Base-by-base conservation (phyloP, 2,888 invertebrate species). In the Eupithecia abbreviata region DNA sequence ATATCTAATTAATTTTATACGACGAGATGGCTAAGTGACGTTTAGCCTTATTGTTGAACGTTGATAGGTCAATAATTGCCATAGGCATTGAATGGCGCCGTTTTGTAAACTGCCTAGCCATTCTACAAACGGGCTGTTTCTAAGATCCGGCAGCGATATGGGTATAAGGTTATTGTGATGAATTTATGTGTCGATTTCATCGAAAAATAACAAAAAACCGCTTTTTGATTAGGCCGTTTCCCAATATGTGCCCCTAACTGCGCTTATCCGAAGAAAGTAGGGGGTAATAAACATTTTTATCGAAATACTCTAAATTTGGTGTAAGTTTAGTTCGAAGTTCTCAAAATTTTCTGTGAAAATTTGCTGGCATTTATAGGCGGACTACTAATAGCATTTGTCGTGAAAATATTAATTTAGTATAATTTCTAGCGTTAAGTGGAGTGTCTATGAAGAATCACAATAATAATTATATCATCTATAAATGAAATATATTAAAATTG, bases 401-500 rank as follows among this genome's bases (percentile, higher is more conserved):
- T 76, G 49, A 62, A 72, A 65, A 58, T 49, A 74, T n/a, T 49
- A 62, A 55, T 65, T 71, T 75, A 77, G 78, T 66, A 74, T 78
- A 77, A 77, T 78, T 76, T 69, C 49, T 79, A 75, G 62, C 58
- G 58, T 75, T 76, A 76, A 76, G 72, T 73, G 74, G 74, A 76
- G 77, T 73, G 73, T 79, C 73, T 79, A 82, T 71, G 79, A 84
- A 82, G 79, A 82, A 88, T 90, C 88, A 89, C 87, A 88, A 88
- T 82, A 82, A 82, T 87, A 86, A 86, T 72, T 74, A 83, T 83
- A 84, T 82, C 84, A 84, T 84, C 80, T 85, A 84, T 81, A 85
- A 81, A 88, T 87, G 88, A 87, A 85, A 80, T 83, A 84, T 86
- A 85, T 85, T 82, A 82, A 86, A 87, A 82, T 85, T 93, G 93